Evolutionary conservation across 92 coral and sea anemone genomes (phyloP).

Genomic region (Bergia sp.): DNA sequence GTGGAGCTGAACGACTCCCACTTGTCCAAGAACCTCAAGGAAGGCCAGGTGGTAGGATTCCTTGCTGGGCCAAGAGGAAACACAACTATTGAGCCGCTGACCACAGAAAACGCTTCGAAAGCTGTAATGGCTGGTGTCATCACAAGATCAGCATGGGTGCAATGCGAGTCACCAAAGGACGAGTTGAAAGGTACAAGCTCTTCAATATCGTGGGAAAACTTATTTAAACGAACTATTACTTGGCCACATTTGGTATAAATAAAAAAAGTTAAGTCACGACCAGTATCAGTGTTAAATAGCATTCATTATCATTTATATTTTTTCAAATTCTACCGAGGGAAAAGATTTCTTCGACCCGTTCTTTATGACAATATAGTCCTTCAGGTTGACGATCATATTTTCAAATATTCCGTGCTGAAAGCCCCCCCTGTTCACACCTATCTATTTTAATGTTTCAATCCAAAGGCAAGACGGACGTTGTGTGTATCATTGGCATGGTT

Average conservation of each 20-base stretch:
- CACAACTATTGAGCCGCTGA: conserved; percentile 83
- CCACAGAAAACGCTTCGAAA: conserved; percentile 61
- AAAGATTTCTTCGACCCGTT: neutral
- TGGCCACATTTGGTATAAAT: too few species aligned
- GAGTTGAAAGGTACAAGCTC: conserved; percentile 52
- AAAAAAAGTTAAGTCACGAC: too few species aligned
- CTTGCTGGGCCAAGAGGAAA: conserved; percentile 73
- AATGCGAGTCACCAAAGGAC: conserved; percentile 75
- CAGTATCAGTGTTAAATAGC: neutral
- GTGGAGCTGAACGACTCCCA: conserved; percentile 78
- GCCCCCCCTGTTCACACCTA: neutral
- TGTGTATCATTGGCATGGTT: conserved; percentile 98
- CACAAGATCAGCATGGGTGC: conserved; percentile 88
- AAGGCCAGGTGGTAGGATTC: conserved; percentile 96
- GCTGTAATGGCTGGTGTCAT: conserved; percentile 98
- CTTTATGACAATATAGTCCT: too few species aligned
- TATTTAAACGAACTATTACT: neutral
- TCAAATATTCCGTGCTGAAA: neutral
- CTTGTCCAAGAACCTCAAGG: conserved; percentile 60
- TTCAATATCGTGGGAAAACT: neutral
- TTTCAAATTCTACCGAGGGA: neutral
- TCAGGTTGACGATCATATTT: neutral
- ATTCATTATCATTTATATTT: too few species aligned
- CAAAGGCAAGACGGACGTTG: conserved; percentile 78
- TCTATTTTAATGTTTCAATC: neutral